Conservation (phyloP, 1,140 invertebrate genomes). For the Globodera rostochiensis region DNA sequence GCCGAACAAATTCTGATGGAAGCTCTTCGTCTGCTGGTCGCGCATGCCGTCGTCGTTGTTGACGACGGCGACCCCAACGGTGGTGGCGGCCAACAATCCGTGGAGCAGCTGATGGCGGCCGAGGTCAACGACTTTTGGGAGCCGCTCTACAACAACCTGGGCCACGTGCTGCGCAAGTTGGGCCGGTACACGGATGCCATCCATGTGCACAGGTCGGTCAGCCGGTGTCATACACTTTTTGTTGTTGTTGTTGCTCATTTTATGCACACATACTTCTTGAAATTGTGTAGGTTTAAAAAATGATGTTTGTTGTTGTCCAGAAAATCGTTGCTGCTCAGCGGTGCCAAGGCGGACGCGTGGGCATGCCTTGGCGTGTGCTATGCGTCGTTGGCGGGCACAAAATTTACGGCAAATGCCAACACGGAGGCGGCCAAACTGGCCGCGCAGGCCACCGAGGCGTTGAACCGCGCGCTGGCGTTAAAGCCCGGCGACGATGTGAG, state of each 20-base stretch:
- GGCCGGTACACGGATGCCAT: conserved; percentile 49
- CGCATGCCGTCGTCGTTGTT: neutral
- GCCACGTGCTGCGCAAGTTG: conserved; percentile 49
- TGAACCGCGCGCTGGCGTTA: conserved; percentile 47
- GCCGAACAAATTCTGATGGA: conserved; percentile 32
- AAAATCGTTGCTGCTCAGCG: conserved; percentile 39
- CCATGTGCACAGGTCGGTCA: conserved; percentile 38
- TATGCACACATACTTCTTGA: no score
- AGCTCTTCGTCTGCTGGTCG: conserved; percentile 6
- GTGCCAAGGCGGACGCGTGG: conserved; percentile 45
- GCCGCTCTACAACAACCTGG: conserved; percentile 52
- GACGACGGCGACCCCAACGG: neutral
- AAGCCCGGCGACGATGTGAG: conserved; percentile 46
- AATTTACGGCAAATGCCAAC: neutral
- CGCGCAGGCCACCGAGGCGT: conserved; percentile 40
- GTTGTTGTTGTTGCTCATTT: no score
- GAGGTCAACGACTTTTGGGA: conserved; percentile 55
- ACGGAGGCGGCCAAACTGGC: conserved; percentile 12
- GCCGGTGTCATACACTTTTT: neutral
- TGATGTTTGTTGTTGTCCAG: conserved; percentile 16
- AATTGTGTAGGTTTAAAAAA: neutral
- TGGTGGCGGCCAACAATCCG: neutral
- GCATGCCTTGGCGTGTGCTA: conserved; percentile 47
- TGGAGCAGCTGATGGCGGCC: neutral
- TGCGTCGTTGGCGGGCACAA: conserved; percentile 32